Percentiles rank a stretch among this genome's conserved stretches.
Conservation (phyloP, 2,797 vertebrate species). For the Chromis chromis region DNA sequence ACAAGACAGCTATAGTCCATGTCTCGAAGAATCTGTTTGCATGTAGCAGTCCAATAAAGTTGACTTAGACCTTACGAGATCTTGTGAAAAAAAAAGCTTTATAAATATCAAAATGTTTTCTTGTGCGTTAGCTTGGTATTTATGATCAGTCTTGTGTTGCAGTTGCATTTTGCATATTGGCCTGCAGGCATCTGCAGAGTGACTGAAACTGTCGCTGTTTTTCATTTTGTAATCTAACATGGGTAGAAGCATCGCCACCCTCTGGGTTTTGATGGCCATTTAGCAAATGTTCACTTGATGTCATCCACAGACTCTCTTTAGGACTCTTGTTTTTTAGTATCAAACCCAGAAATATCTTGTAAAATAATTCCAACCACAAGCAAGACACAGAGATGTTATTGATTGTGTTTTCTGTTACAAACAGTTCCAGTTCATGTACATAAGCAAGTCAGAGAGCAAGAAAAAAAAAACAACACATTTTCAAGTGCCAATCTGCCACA, state of each 20-base stretch:
- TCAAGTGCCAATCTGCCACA: constrained; percentile 40
- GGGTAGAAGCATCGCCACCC: constrained; percentile 21
- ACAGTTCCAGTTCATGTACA: constrained; percentile 29
- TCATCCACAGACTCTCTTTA: constrained; percentile 25
- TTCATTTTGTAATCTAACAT: constrained; percentile 53
- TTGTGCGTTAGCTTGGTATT: constrained; percentile 28
- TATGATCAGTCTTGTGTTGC: constrained; percentile 44
- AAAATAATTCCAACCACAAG: constrained; percentile 38
- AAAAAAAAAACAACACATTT: constrained; percentile 45
- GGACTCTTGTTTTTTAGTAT: constrained; percentile 8
- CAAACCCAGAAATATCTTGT: constrained; percentile 20
- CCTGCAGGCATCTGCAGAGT: constrained; percentile 31
- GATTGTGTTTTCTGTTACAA: constrained; percentile 48
- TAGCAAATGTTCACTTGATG: constrained; percentile 47
- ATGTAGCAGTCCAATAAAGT: constrained; percentile 38
- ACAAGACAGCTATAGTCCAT: constrained; percentile 28
- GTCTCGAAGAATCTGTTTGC: constrained; percentile 48
- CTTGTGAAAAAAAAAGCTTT: constrained; percentile 38
- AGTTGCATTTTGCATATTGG: constrained; percentile 50
- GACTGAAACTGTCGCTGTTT: constrained; percentile 46
- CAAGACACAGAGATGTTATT: constrained; percentile 50
- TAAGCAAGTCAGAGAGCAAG: constrained; percentile 55
- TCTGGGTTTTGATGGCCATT: constrained; percentile 37
- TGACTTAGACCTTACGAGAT: constrained; percentile 38
- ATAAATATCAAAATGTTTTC: constrained; percentile 46